Evolutionary conservation across 2,797 vertebrate genomes (phyloP).

Genomic region (Acridotheres tristis): DNA sequence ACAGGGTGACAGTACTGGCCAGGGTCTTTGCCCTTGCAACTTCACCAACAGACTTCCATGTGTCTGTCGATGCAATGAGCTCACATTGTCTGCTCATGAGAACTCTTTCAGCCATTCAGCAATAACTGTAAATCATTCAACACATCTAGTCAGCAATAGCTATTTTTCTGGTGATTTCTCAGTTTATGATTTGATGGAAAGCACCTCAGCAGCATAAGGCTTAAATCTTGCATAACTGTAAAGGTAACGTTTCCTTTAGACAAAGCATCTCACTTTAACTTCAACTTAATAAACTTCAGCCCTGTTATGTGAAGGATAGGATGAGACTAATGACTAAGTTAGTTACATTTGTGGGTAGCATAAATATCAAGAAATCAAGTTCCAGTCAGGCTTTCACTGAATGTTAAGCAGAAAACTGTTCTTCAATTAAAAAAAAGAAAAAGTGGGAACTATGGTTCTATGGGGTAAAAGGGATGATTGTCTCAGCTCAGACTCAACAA

Average conservation of each 20-base stretch:
- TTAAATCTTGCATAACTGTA: not conserved
- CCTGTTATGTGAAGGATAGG: not conserved
- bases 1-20: not conserved
- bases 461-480: not conserved
- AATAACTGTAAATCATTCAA: not conserved
- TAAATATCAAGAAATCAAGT: not conserved
- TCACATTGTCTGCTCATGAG: not conserved
- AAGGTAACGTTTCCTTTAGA: not conserved
- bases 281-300: not conserved
- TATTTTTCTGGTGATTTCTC: not conserved
- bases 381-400: not conserved
- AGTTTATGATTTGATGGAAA: not conserved
- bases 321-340: not conserved
- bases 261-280: not conserved
- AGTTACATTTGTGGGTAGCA: not conserved
- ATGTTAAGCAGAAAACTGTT: not conserved
- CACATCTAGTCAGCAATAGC: not conserved
- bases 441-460: not conserved
- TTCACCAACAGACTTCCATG: not conserved
- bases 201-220: not conserved
- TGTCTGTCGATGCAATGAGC: fast-evolving
- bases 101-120: not conserved
- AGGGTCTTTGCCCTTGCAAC: not conserved
- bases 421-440: not conserved
- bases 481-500: not conserved